phyloP scores from a whole-genome alignment of 2,888 invertebrate species.

The Thecocarcelia acutangulata region DNA sequence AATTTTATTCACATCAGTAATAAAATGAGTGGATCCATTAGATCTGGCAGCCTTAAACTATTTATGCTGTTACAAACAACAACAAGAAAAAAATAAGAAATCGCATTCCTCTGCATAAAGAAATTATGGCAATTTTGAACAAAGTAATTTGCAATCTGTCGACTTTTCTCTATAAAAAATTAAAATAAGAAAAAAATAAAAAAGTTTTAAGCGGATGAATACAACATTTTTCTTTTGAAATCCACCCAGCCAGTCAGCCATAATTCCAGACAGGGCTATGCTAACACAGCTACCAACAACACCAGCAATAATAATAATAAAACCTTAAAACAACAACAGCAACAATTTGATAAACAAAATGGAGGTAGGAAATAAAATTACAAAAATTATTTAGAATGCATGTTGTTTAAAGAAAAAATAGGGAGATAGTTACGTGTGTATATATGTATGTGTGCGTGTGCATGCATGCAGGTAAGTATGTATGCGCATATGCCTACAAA shows the following conservation, averaged over 20 bases:
- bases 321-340: slow-evolving; percentile 28
- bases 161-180: slow-evolving; percentile 58
- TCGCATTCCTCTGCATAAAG: slow-evolving; percentile 60
- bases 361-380: slow-evolving; percentile 24
- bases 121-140: slow-evolving; percentile 71
- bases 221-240: slow-evolving; percentile 57
- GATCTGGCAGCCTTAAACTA: slow-evolving; percentile 34
- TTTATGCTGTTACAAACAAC: slow-evolving; percentile 1
- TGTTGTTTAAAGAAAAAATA: slow-evolving; percentile 35
- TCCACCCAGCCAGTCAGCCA: slow-evolving; percentile 55
- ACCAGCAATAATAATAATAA: slow-evolving; percentile 45
- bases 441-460: too few relatives aligned
- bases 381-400: slow-evolving; percentile 43
- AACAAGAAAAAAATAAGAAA: slow-evolving; percentile 8
- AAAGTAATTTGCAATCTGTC: slow-evolving; percentile 73
- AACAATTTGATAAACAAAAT: slow-evolving; percentile 36
- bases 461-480: neutral
- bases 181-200: slow-evolving; percentile 30
- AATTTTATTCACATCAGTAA: too few relatives aligned
- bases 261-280: slow-evolving; percentile 41
- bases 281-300: slow-evolving; percentile 30
- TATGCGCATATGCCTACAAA: neutral
- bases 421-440: slow-evolving; percentile 2
- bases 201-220: slow-evolving; percentile 57
- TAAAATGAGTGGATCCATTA: neutral